A percentile compares a stretch with the other conserved stretches of the same genome.
Conservation (phyloP, 1,140 invertebrate genomes). For the Apocrypta bakeri region DNA sequence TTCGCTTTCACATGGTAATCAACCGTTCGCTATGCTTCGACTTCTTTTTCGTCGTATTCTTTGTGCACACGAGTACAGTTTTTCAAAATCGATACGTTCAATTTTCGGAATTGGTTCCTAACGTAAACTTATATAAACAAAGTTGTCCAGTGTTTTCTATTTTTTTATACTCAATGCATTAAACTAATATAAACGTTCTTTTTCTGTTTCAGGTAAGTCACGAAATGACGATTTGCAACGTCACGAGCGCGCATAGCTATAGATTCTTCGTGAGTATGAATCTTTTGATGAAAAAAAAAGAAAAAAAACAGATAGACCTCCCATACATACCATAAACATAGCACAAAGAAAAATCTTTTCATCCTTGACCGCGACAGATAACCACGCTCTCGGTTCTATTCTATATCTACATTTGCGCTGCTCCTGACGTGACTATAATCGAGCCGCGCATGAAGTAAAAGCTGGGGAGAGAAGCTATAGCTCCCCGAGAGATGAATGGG, state of each 20-base stretch:
- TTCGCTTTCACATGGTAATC: constrained; percentile 40
- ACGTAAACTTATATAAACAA: too few species aligned
- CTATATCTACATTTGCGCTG: not conserved
- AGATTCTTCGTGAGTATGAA: not conserved
- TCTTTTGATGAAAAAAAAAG: not conserved
- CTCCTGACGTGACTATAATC: constrained; percentile 2
- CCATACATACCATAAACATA: not conserved
- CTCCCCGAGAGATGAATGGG: constrained; percentile 54
- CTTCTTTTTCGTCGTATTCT: not conserved
- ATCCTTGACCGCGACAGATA: not conserved
- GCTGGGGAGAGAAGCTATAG: constrained; percentile 19
- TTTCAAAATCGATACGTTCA: constrained; percentile 4
- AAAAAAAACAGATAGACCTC: too few species aligned
- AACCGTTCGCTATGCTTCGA: not conserved
- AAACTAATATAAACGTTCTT: not conserved
- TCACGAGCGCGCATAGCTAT: not conserved
- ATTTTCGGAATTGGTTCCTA: not conserved
- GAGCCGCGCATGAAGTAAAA: not conserved
- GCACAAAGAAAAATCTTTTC: not conserved
- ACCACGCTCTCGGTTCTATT: not conserved
- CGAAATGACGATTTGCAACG: not conserved
- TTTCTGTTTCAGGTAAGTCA: constrained; percentile 1
- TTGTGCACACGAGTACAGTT: not conserved
- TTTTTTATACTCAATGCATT: not conserved
- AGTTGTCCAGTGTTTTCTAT: too few species aligned